Evolutionary conservation across 2,797 vertebrate genomes (phyloP), one percentile per base, ranked within the genome.

Genomic region (Platalea minor): DNA sequence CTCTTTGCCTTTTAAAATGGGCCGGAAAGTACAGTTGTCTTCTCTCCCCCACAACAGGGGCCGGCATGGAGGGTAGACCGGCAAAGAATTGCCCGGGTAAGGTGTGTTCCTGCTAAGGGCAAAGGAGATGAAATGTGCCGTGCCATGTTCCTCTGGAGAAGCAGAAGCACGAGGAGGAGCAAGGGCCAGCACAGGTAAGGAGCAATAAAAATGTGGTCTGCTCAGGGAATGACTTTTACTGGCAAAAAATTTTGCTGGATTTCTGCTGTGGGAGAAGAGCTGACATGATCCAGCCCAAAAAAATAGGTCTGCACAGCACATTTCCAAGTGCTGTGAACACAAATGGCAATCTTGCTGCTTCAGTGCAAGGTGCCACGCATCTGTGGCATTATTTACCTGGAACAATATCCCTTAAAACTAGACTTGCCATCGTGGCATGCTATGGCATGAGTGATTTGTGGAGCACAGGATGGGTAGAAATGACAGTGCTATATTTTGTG

Each of bases 291-390:
- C 21, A 60, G 68, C 46, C 25, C 6, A 24, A 59, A 21, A 39
- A 37, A 53, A n/a, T 9, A 6, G 16, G 61, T 24, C 69, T 31
- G 29, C 45, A 18, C 7, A 23, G 16, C 11, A 14, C 28, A 28
- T 59, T 74, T 19, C 37, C 5, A 14, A 46, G 60, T 17, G 60
- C 16, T 46, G 17, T 19, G 53, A 17, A 53, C 24, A 17, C 56
- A 33, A 60, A 41, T 33, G 26, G 26, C 13, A 17, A 67, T 26
- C 20, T 19, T 48, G 75, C 54, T 43, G 24, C 46, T 56, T 29
- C 28, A 17, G 48, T 18, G 56, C 8, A 5, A 81, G 43, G 9
- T 74, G 41, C 25, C 5, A 1, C 1, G 0, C 3, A 9, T 13
- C 60, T 56, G 23, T 80, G 35, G 48, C 3, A 1, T 43, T 50